A percentile compares a stretch with the other conserved stretches of the same genome.
Conservation (phyloP, 2,888 invertebrate species). For the Zonitis immaculata region DNA sequence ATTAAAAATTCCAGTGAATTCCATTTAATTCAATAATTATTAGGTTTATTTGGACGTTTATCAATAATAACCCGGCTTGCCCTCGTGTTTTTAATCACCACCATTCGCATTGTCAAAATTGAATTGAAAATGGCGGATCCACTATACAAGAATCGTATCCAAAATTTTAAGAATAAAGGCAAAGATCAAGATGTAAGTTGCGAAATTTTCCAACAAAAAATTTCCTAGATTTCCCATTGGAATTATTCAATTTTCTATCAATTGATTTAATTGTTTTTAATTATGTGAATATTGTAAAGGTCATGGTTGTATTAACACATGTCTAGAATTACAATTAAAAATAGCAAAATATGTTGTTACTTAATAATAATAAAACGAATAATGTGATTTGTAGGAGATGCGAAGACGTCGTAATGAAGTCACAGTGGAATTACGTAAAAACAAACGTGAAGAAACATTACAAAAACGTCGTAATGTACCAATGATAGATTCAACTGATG, state of each 20-base stretch:
- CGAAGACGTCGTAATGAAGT: slow-evolving; percentile 94
- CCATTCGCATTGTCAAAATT: slow-evolving; percentile 28
- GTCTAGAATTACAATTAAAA: neutral
- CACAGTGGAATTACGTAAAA: slow-evolving; percentile 94
- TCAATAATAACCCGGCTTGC: slow-evolving; percentile 31
- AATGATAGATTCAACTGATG: slow-evolving; percentile 76
- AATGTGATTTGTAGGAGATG: slow-evolving; percentile 73
- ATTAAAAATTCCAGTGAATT: neutral
- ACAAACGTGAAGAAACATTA: slow-evolving; percentile 95
- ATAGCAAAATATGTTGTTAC: neutral
- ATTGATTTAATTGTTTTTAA: neutral
- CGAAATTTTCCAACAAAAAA: neutral
- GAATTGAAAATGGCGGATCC: slow-evolving; percentile 58
- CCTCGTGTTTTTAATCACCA: slow-evolving; percentile 26
- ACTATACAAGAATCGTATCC: slow-evolving; percentile 78
- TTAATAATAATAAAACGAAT: too few species aligned
- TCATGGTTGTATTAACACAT: neutral
- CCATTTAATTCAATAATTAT: neutral
- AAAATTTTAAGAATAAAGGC: slow-evolving; percentile 97
- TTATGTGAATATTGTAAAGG: neutral
- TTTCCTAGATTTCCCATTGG: too few species aligned
- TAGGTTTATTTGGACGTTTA: too few species aligned
- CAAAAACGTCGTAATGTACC: slow-evolving; percentile 96
- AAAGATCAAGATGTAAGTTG: slow-evolving; percentile 97
- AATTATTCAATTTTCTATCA: neutral